Evolutionary conservation across 2,797 vertebrate species (phyloP).

Genomic region (Trichosurus vulpecula): DNA sequence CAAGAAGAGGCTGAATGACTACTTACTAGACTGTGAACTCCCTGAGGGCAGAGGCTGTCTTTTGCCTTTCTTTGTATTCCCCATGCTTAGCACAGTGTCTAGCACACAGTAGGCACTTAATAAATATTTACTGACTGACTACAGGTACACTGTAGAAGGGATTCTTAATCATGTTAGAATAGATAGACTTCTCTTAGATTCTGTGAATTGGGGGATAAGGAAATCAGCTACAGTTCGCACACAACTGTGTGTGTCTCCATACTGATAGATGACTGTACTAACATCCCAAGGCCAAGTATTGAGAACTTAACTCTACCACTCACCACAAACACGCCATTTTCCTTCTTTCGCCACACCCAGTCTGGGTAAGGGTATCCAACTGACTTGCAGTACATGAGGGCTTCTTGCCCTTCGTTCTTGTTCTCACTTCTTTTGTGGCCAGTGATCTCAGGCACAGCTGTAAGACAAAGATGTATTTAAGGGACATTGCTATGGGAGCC

Average conservation of each 20-base stretch:
- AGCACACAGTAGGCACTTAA: not conserved
- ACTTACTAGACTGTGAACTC: not conserved
- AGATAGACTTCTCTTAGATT: not conserved
- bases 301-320: slow-evolving; percentile 49
- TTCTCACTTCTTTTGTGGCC: slow-evolving; percentile 98
- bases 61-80: not conserved
- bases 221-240: not conserved
- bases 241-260: not conserved
- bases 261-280: not conserved
- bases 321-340: slow-evolving; percentile 88
- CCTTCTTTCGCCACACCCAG: slow-evolving; percentile 94
- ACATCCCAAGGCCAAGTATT: not conserved
- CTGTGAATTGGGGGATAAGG: not conserved
- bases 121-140: not conserved
- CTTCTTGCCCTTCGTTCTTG: slow-evolving; percentile 96
- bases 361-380: slow-evolving; percentile 96
- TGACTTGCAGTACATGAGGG: slow-evolving; percentile 95
- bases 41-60: not conserved
- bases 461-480: slow-evolving; percentile 30
- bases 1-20: no score
- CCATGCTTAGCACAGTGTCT: not conserved
- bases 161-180: not conserved
- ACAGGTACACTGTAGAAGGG: not conserved
- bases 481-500: not conserved
- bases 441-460: slow-evolving; percentile 93